Evolutionary conservation across 2,797 vertebrate species (phyloP), one percentile per base, ranked within the genome.

Genomic region (Danio kyathit): DNA sequence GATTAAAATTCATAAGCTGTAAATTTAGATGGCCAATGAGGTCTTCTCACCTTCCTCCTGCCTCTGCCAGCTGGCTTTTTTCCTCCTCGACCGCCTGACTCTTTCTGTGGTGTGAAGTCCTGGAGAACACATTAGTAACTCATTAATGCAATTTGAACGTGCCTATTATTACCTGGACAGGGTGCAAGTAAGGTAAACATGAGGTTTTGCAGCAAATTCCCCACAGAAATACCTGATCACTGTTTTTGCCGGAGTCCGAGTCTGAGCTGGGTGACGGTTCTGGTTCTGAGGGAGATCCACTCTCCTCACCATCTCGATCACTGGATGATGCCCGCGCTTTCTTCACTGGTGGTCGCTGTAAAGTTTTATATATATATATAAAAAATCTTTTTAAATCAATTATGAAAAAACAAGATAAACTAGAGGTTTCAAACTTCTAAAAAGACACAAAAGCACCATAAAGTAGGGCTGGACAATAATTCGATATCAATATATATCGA

Each of bases 71-170:
- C 83, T 88, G 69, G 84, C 65, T 86, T 93, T 90, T 84, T 92
- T 10, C 84, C 87, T 44, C 79, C 84, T 46, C 92, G 88, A 40
- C 89, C 92, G 19, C 86, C 86, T 1, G 89, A 3, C 88, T 97
- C 98, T 91, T 97, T 98, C 86, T 98, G 97, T 0, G 96, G 97
- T 57, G 96, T 97, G 86, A 99, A 99, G 85, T 99, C 98, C 98
- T 99, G 67, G 2, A 64, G 3, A n/a, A 56, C 12, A 74, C 38
- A 80, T 44, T 7, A 63, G n/a, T 16, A 79, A 12, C 29, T 73
- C 3, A 17, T 70, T 54, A 19, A 51, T 49, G 29, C 12, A 14
- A 11, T 51, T 51, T n/a, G 10, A 38, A 69, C n/a, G 19, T 12
- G 56, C 19, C 8, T 64, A 8, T 16, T 41, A 14, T 40, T 44